Base-by-base conservation (phyloP, 92 coral and sea anemone species). In the Siderastrea radians region DNA sequence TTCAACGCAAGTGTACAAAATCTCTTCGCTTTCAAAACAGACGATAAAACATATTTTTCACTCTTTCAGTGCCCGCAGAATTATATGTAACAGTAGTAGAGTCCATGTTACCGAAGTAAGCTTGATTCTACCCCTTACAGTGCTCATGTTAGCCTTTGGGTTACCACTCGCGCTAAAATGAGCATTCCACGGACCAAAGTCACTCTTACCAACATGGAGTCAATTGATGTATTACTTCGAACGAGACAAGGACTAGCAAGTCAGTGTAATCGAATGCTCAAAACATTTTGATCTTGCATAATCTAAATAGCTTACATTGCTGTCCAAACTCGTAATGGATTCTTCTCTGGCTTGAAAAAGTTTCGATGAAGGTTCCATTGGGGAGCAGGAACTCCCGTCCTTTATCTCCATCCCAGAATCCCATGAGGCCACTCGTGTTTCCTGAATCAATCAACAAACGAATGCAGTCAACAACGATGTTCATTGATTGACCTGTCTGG, bases 371-470 rank as follows among this genome's bases (percentile, higher is more conserved):
- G 45, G 80, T 75, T 62, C 96, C 94, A 58, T 77, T 83, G 53
- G 96, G 96, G 73, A 93, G 88, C 58, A 93, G 84, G 54, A 90
- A 93, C 60, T 93, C 96, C 11, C 26, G 74, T 17, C 58, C 81
- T 63, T 84, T 80, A 48, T 84, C 67, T 15, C 77, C 92, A 59
- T 92, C 92, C 91, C 93, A 93, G 65, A 62, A 86, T 4, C 96
- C 96, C 60, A 93, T 7, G 45, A 93, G 86, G 16, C 96, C 96
- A 63, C 89, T 87, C 1, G 96, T 93, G 53, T 90, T 87, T 48
- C 94, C 96, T 93, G 67, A 57, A 71, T 13, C 8, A 14, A 26
- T 14, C 2, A 77, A 17, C 3, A 72, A 6, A 48, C 46, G 1
- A 44, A 51, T 57, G 46, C 7, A 57, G 54, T 9, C 4, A 54